Evolutionary conservation across 35 echinoderm and acorn worm genomes (phyloP).

Genomic region (Apostichopus parvimensis): DNA sequence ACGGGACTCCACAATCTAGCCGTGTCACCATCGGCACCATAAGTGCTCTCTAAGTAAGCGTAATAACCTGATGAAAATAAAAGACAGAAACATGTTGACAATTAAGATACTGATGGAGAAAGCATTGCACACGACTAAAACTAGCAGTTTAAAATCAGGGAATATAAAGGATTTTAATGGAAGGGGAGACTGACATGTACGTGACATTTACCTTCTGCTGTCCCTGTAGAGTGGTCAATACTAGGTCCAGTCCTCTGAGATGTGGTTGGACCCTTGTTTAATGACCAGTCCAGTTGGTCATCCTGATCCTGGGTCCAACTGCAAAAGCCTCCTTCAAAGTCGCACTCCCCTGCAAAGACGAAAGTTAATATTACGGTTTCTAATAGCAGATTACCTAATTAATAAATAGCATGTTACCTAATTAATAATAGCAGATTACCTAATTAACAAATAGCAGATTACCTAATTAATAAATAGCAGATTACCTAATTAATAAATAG

Average conservation of each 20-base stretch:
- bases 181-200: not conserved
- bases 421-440: no score
- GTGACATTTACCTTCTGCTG: not conserved
- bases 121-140: no score
- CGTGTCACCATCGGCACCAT: not conserved
- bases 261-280: slow-evolving; percentile 48
- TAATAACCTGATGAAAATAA: slow-evolving; percentile 27
- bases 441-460: no score
- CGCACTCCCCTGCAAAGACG: slow-evolving; percentile 23
- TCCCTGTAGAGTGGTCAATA: slow-evolving; percentile 55
- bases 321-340: slow-evolving; percentile 60
- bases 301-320: slow-evolving; percentile 41
- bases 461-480: no score
- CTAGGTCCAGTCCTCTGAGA: slow-evolving; percentile 58
- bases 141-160: no score
- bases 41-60: slow-evolving; percentile 7
- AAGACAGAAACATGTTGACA: not conserved
- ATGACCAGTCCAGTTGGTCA: slow-evolving; percentile 50
- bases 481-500: no score
- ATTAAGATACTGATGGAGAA: no score
- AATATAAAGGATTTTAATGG: no score
- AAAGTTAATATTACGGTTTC: no score
- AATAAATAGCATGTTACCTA: no score
- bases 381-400: no score
- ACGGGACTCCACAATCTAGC: slow-evolving; percentile 66